Evolutionary conservation across 2,888 invertebrate genomes (phyloP), one percentile per base, ranked within the genome.

Genomic region (Camptogramma bilineatum): DNA sequence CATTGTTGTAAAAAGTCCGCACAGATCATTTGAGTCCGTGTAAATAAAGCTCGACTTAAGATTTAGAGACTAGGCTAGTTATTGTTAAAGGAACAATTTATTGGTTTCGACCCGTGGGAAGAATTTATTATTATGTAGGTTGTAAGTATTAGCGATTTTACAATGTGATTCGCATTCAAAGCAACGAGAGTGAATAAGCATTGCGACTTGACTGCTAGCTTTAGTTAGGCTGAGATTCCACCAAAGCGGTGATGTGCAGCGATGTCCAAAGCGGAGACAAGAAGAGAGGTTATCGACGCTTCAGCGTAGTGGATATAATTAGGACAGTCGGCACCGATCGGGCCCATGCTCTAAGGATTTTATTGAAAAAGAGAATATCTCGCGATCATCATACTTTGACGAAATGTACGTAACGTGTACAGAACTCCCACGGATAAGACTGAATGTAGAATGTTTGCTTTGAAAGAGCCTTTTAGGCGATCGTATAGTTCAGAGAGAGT

Each of bases 1-100:
- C 16, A 52, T 34, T n/a, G 16, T 46, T 62, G 62, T 62, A 62
- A 56, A 62, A 57, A 56, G 1, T 31, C 31, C n/a, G 44, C 21
- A 10, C 31, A 48, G 0, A 16, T 18, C n/a, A 17, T 48, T 48
- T 24, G 21, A 24, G 10, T 46, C 17, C 18, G 9, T 24, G 42
- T 58, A 46, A 31, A 57, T 53, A 59, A 10, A 53, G 34, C 18
- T 54, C 16, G 8, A 39, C 16, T 17, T 54, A 44, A 50, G 31
- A 42, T 44, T n/a, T 55, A 51, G 24, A 28, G 16, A n/a, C 3
- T 47, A 55, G 55, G 4, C 13, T 55, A 47, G 18, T 28, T 55
- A 34, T 24, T 13, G 13, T 31, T 13, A 9, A 18, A 50, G 18
- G 24, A 44, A 10, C n/a, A 2, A 17, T 56, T 13, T 51, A 55